Percentiles rank a stretch among this genome's conserved stretches.
These are phyloP conservation scores for Drosophila mimica DNA, from an alignment of 2,888 invertebrate genomes.

Conservation along the genomic window DNA sequence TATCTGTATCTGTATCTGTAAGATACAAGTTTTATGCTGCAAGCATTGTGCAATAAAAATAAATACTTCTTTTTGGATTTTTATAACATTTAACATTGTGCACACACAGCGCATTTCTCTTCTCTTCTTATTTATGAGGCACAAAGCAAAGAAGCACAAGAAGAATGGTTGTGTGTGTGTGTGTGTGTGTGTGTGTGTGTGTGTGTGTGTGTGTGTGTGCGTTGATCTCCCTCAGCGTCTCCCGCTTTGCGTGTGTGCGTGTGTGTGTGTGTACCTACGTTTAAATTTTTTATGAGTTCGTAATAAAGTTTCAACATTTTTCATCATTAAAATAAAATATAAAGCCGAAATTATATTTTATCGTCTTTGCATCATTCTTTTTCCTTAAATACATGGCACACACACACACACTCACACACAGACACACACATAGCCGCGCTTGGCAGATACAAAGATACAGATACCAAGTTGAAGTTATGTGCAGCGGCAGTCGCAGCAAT, in stretches of 20 bases:
- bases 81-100: slow-evolving; percentile 77
- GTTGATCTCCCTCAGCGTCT: slow-evolving; percentile 44
- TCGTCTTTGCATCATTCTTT: slow-evolving; percentile 82
- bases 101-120: slow-evolving; percentile 55
- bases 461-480: slow-evolving; percentile 80
- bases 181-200: slow-evolving; percentile 19
- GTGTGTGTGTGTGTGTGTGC: slow-evolving; percentile 38
- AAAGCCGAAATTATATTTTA: slow-evolving; percentile 84
- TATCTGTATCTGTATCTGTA: slow-evolving; percentile 44
- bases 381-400: slow-evolving; percentile 76
- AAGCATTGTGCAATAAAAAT: slow-evolving; percentile 75
- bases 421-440: slow-evolving; percentile 30
- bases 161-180: slow-evolving; percentile 36
- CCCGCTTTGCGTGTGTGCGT: slow-evolving; percentile 41
- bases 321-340: slow-evolving; percentile 84
- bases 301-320: slow-evolving; percentile 84
- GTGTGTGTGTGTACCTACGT: slow-evolving; percentile 63
- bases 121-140: slow-evolving; percentile 70
- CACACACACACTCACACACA: slow-evolving; percentile 33
- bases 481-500: slow-evolving; percentile 70
- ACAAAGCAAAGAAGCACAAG: slow-evolving; percentile 37
- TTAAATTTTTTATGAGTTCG: slow-evolving; percentile 81
- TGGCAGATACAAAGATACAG: slow-evolving; percentile 69
- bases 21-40: slow-evolving; percentile 59
- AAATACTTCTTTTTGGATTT: slow-evolving; percentile 69